A percentile compares a stretch with the other conserved stretches of the same genome.
Evolutionary conservation across 1,140 invertebrate species (phyloP).

Genomic region (Zaprionus davidi): DNA sequence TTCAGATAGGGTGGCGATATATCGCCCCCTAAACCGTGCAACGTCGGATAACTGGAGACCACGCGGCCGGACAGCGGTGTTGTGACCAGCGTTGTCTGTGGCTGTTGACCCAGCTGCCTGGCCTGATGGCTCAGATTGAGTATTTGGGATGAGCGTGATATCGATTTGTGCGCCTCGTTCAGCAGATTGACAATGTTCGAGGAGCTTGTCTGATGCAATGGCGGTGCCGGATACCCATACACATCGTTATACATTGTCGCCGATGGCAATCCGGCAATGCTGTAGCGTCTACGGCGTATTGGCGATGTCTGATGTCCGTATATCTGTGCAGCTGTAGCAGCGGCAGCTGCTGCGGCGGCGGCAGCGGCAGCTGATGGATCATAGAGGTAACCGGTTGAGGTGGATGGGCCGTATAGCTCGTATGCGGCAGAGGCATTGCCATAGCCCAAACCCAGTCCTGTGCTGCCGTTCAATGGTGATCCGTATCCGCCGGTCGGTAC

Average conservation of each 20-base stretch:
- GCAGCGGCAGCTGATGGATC: slow-evolving; percentile 46
- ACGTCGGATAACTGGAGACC: slow-evolving; percentile 79
- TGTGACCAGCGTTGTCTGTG: slow-evolving; percentile 35
- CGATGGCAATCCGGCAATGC: slow-evolving; percentile 82
- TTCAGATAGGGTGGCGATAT: slow-evolving; percentile 79
- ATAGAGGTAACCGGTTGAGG: slow-evolving; percentile 50
- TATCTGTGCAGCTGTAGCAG: slow-evolving; percentile 55
- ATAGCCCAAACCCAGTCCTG: slow-evolving; percentile 49
- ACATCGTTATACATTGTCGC: slow-evolving; percentile 82
- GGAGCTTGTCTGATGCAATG: slow-evolving; percentile 78
- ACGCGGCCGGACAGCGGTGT: slow-evolving; percentile 69
- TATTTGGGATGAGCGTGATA: slow-evolving; percentile 83
- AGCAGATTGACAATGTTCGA: slow-evolving; percentile 82
- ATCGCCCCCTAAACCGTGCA: slow-evolving; percentile 68
- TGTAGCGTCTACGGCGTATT: slow-evolving; percentile 79
- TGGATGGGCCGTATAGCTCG: slow-evolving; percentile 67
- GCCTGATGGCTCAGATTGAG: slow-evolving; percentile 78
- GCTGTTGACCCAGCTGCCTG: slow-evolving; percentile 68
- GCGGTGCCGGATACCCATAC: slow-evolving; percentile 75
- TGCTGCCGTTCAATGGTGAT: slow-evolving; percentile 25
- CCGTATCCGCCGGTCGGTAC: slow-evolving; percentile 23
- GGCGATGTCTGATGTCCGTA: slow-evolving; percentile 69
- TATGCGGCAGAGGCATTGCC: slow-evolving; percentile 45
- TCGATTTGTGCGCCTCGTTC: slow-evolving; percentile 84
- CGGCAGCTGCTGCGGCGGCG: slow-evolving; percentile 54